phyloP scores from a whole-genome alignment of 2,113 vertebrate species.

The Trichechus manatus region DNA sequence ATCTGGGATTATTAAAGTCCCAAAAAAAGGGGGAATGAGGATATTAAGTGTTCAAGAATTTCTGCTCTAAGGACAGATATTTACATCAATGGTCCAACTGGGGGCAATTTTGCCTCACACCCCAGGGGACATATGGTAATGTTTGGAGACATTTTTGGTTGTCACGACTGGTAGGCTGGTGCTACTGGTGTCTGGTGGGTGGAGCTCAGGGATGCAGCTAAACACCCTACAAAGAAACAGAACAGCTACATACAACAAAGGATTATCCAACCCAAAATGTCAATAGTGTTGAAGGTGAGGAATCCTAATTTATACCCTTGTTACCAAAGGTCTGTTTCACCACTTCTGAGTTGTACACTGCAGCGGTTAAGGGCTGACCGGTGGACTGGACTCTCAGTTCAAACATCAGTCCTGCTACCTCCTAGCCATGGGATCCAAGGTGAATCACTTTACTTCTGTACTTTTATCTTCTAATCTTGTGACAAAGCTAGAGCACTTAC shows the following conservation, averaged over 20 bases:
- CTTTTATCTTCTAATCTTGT: not conserved
- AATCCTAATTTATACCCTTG: not conserved
- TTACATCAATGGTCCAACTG: not conserved
- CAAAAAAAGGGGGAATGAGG: not conserved
- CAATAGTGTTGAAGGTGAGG: not conserved
- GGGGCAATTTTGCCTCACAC: not conserved
- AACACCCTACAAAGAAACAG: not conserved
- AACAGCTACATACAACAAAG: not conserved
- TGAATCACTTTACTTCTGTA: not conserved
- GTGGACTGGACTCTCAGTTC: not conserved
- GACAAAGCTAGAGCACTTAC: not conserved
- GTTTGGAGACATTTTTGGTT: not conserved
- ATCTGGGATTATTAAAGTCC: not conserved
- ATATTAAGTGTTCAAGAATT: not conserved
- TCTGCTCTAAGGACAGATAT: constrained; percentile 23
- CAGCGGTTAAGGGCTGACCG: not conserved
- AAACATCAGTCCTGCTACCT: not conserved
- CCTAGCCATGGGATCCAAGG: not conserved
- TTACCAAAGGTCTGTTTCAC: not conserved
- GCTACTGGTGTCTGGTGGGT: too few relatives aligned
- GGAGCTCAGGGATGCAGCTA: not conserved
- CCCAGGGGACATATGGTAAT: not conserved
- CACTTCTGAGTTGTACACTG: not conserved
- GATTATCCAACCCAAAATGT: not conserved
- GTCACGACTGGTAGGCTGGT: not conserved